A percentile compares a stretch with the other conserved stretches of the same genome.
Conservation (phyloP, 37 sponge, comb jelly and placozoan species). For the Aphrocallistes beatrix region DNA sequence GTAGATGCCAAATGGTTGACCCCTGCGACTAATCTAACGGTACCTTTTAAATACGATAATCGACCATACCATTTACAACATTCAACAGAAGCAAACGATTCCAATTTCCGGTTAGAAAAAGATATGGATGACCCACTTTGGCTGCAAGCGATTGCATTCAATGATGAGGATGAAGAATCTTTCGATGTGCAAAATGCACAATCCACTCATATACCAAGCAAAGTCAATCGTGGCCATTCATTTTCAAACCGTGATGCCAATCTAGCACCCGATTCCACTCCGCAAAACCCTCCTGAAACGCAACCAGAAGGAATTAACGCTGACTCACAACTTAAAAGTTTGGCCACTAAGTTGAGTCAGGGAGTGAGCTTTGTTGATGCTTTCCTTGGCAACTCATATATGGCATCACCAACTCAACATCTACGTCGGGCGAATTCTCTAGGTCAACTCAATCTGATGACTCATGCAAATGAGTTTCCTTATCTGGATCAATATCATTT, state of each 20-base stretch:
- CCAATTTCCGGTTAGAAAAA: not conserved
- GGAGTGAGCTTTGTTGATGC: not conserved
- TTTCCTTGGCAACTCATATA: constrained; percentile 5
- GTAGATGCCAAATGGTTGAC: constrained; percentile 57
- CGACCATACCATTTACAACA: not conserved
- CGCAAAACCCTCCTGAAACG: not conserved
- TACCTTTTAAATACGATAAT: not conserved
- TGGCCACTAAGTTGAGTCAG: constrained; percentile 1
- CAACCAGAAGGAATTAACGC: not conserved
- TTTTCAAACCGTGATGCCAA: not conserved
- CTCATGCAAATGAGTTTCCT: not conserved
- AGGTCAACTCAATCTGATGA: not conserved
- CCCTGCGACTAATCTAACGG: not conserved
- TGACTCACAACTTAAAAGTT: not conserved
- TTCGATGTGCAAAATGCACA: not conserved
- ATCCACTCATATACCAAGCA: not conserved
- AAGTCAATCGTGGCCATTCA: not conserved
- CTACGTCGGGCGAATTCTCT: not conserved
- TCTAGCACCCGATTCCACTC: not conserved
- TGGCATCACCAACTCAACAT: not conserved
- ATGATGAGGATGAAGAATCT: constrained; percentile 3
- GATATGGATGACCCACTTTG: not conserved
- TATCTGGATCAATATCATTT: not conserved
- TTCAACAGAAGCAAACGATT: not conserved
- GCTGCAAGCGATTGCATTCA: not conserved